phyloP scores from a whole-genome alignment of 1,140 invertebrate genomes.

The Drosophila subpulchrella region DNA sequence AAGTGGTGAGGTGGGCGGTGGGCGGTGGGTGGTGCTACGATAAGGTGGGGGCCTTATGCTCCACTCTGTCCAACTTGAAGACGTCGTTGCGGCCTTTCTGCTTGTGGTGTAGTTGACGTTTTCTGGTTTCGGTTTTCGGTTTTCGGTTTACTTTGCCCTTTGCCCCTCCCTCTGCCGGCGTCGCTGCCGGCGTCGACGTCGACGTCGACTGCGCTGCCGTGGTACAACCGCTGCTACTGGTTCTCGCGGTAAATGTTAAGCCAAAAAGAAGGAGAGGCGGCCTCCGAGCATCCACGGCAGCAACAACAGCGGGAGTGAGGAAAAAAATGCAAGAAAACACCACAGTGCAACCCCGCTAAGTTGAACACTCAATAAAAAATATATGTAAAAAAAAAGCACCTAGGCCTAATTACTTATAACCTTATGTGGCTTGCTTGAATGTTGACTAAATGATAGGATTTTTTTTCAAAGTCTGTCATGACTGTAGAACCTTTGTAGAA shows the following conservation, averaged over 20 bases:
- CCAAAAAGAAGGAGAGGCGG: constrained; percentile 70
- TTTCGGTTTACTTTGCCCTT: constrained; percentile 52
- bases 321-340: constrained; percentile 20
- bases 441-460: too few relatives aligned
- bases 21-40: not conserved
- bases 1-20: not conserved
- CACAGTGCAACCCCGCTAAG: not conserved
- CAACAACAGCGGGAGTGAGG: constrained; percentile 30
- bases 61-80: constrained; percentile 64
- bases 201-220: constrained; percentile 41
- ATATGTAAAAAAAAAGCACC: too few relatives aligned
- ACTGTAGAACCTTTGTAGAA: too few relatives aligned
- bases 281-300: constrained; percentile 56
- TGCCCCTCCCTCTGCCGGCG: constrained; percentile 11
- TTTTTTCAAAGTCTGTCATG: too few relatives aligned
- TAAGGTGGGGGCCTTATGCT: not conserved
- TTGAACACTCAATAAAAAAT: not conserved
- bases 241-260: constrained; percentile 84
- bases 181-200: constrained; percentile 15
- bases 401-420: too few relatives aligned
- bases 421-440: too few relatives aligned
- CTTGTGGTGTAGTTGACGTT: constrained; percentile 82
- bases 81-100: constrained; percentile 81
- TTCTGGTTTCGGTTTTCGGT: constrained; percentile 78
- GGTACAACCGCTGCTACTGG: constrained; percentile 84